A percentile compares a stretch with the other conserved stretches of the same genome.
Conservation (phyloP, 2,888 invertebrate genomes). For the Parnassius mnemosyne region DNA sequence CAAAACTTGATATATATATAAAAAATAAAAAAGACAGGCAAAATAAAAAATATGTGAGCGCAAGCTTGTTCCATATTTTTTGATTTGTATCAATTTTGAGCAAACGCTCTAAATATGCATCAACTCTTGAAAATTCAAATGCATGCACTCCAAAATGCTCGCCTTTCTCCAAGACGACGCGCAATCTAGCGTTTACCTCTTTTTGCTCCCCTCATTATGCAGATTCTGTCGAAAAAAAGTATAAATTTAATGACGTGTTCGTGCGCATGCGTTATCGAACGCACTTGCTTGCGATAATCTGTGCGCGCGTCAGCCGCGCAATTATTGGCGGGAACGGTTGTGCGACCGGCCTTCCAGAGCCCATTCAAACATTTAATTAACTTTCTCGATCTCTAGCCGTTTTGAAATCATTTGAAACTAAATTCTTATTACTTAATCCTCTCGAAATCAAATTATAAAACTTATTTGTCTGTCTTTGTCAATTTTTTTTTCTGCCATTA, state of each 20-base stretch:
- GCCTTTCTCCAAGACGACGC: slow-evolving; percentile 72
- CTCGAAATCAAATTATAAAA: slow-evolving; percentile 49
- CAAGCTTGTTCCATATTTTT: too few relatives aligned
- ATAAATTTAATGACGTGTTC: slow-evolving; percentile 80
- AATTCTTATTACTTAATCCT: slow-evolving; percentile 68
- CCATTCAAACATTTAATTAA: slow-evolving; percentile 55
- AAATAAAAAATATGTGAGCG: too few relatives aligned
- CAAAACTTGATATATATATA: too few relatives aligned
- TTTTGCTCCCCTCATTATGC: slow-evolving; percentile 79
- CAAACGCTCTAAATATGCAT: slow-evolving; percentile 61
- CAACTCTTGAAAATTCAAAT: slow-evolving; percentile 46
- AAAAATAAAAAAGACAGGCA: too few relatives aligned
- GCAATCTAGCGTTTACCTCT: slow-evolving; percentile 75
- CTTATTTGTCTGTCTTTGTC: slow-evolving; percentile 34
- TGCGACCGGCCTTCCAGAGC: slow-evolving; percentile 35
- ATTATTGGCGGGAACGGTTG: slow-evolving; percentile 51
- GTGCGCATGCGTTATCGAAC: slow-evolving; percentile 78
- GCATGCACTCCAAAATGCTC: slow-evolving; percentile 51
- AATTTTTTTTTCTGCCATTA: slow-evolving; percentile 30
- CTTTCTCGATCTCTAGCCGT: slow-evolving; percentile 51
- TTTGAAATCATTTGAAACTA: slow-evolving; percentile 47
- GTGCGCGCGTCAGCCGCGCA: slow-evolving; percentile 65
- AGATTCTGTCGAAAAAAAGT: slow-evolving; percentile 77
- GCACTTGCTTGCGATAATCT: slow-evolving; percentile 80
- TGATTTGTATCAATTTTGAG: too few relatives aligned